Evolutionary conservation across 2,888 invertebrate species (phyloP), one percentile per base, ranked within the genome.

Genomic region (Leucophenga maculata): DNA sequence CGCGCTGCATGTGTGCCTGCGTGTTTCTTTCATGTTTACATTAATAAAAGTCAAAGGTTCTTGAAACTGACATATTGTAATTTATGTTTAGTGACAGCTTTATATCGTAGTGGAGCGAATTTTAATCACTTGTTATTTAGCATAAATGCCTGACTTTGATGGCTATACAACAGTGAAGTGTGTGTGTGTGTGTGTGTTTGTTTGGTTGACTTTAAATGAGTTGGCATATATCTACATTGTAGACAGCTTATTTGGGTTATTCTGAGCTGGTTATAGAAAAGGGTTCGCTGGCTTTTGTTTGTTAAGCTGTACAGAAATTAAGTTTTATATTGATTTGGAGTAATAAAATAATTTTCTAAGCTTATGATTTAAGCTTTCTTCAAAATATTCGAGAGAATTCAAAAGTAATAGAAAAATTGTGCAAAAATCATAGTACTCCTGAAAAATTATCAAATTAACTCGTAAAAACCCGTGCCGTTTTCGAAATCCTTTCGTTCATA

Each of bases 81-180:
- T 84, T 84, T 82, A 84, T 84, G 79, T 83, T 74, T 76, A 82
- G 80, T 84, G 82, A 82, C 82, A 82, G 82, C 82, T 82, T 83
- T 76, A 84, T 83, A 84, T 80, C 80, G 83, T 55, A 11, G 79
- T 76, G 75, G 78, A 73, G 72, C 78, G 78, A 78, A 81, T 77
- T 80, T 80, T 80, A 80, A 80, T 80, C 83, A 83, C 84, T 82
- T 80, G 84, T 80, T 80, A 80, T 76, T 80, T 82, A 83, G 80
- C 84, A 82, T 83, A 80, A 80, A 80, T 82, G 80, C 32, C 20
- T 64, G 62, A 64, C 20, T 64, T 64, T 64, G 62, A 64, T 64
- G 46, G 46, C 18, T 26, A 13, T 22, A n/a, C 16, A 50, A n/a
- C 16, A 50, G n/a, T 16, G 50, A 50, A 50, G 16, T 18, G 18